A percentile compares a stretch with the other conserved stretches of the same genome.
phyloP scores from a whole-genome alignment of 2,113 vertebrate genomes.

The Anoura caudifer region DNA sequence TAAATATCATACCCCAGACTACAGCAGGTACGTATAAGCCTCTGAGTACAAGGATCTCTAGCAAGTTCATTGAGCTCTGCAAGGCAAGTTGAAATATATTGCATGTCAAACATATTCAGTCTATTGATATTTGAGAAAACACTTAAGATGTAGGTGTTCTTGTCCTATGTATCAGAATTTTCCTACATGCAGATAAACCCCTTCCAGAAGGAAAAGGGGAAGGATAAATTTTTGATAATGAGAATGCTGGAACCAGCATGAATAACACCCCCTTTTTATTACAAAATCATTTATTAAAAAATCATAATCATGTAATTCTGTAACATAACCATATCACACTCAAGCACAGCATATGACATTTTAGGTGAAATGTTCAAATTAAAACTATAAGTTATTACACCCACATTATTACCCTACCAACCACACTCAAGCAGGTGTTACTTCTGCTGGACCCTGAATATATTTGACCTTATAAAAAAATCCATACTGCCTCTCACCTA shows the following conservation, averaged over 20 bases:
- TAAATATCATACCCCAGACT: not conserved
- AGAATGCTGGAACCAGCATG: not conserved
- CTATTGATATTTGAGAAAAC: not conserved
- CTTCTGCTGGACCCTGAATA: too few species aligned
- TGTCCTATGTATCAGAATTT: not conserved
- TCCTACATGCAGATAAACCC: not conserved
- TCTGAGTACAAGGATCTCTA: not conserved
- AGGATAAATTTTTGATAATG: not conserved
- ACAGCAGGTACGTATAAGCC: rapidly evolving
- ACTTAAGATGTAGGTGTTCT: not conserved
- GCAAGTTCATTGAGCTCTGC: not conserved
- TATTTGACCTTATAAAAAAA: not conserved
- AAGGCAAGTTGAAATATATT: not conserved
- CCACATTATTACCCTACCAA: too few species aligned
- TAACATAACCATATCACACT: too few species aligned
- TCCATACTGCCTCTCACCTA: not conserved
- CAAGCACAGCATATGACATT: too few species aligned
- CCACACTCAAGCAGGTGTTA: too few species aligned
- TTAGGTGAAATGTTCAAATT: too few species aligned
- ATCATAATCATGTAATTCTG: too few species aligned
- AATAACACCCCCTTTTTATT: too few species aligned
- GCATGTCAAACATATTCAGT: not conserved
- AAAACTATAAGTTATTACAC: too few species aligned
- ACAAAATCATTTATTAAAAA: too few species aligned
- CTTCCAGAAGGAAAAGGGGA: not conserved